Base-by-base conservation (phyloP, 1,140 invertebrate species). In the Charaxes varanes region DNA sequence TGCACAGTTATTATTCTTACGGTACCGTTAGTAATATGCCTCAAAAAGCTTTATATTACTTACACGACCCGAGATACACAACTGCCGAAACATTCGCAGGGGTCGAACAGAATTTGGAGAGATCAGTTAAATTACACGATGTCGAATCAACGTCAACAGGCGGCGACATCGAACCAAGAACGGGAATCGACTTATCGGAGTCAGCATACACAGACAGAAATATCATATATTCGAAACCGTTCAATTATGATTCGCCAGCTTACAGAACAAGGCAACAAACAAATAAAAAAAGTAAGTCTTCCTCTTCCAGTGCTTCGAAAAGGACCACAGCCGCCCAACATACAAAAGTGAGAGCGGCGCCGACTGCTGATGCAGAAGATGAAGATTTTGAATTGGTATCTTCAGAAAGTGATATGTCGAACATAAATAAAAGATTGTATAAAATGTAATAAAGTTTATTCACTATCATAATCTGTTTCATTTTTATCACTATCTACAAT, bases 31-130 rank as follows among this genome's bases (percentile, higher is more conserved):
- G 23, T 26, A 8, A 7, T 26, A 26, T 26, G 23, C 23, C 23
- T 26, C 23, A 26, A 11, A 26, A 26, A 26, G 8, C 23, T 26
- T 26, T 26, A 26, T 26, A 26, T 26, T 26, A 26, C 23, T 26
- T 26, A 26, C 23, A 26, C 23, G 23, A 26, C 8, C 23, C 23
- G 8, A 7, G 10, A 11, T 26, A 26, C 23, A 26, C 23, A 5
- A 26, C 23, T 5, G 4, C 23, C 3, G 23, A 26, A 26, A 26
- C 23, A 8, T 26, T 26, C 8, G 23, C 23, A 5, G 23, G 23
- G 3, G 23, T 26, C 23, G 23, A 26, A 26, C 23, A 5, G 8
- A 26, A 26, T 26, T n/a, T 26, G 7, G 7, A 26, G 23, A 4
- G 23, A n/a, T n/a, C 23, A 3, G 23, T 26, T 26, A 26, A 26